Percentiles rank a stretch among this genome's conserved stretches.
Evolutionary conservation across 2,113 vertebrate genomes (phyloP).

Genomic region (Vombatus ursinus): DNA sequence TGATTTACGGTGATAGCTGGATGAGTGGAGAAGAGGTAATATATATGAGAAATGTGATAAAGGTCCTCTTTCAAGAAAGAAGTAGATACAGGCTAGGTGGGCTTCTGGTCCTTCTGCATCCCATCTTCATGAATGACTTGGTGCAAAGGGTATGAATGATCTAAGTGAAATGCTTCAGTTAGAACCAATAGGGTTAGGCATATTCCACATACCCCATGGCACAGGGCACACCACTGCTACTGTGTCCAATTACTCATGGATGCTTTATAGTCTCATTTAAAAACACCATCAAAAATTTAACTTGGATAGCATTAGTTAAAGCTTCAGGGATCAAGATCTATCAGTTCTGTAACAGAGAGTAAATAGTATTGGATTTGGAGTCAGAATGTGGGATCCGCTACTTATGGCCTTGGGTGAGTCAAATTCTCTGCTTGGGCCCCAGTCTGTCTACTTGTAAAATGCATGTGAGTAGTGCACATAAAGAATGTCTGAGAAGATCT

Average conservation of each 20-base stretch:
- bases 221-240: neutral
- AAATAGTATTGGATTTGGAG: constrained; percentile 10
- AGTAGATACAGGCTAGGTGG: neutral
- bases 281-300: neutral
- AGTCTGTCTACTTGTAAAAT: neutral
- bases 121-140: neutral
- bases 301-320: neutral
- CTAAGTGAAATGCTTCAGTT: neutral
- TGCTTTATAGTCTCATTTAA: neutral
- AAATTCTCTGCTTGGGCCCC: neutral
- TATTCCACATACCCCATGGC: neutral
- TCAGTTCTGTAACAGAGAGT: neutral
- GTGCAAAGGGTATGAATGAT: neutral
- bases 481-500: neutral
- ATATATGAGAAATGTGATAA: neutral
- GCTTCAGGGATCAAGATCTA: neutral
- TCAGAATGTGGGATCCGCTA: neutral
- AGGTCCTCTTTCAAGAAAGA: neutral
- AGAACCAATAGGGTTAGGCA: neutral
- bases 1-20: neutral
- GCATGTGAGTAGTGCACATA: neutral
- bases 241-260: neutral
- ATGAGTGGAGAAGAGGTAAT: neutral
- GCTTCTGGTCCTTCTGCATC: neutral
- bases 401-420: neutral